Conservation (phyloP, 2,888 invertebrate species). For the Rosalia funebris region DNA sequence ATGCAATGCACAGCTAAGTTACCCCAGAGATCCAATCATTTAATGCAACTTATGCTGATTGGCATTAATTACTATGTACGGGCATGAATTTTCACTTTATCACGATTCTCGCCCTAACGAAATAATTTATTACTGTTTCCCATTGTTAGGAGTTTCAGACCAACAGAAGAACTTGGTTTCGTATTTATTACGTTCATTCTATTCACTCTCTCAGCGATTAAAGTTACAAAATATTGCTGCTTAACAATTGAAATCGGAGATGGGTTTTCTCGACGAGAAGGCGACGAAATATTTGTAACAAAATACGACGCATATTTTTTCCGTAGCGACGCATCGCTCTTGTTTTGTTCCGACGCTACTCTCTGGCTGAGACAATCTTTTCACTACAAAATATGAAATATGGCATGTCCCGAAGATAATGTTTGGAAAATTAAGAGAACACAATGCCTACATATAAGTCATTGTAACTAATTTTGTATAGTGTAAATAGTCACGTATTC, state of each 20-base stretch:
- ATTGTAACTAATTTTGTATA: too few relatives aligned
- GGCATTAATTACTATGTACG: conserved; percentile 31
- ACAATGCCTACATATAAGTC: too few relatives aligned
- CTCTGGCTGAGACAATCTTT: too few relatives aligned
- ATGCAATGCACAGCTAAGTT: conserved; percentile 22
- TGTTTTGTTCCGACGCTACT: too few relatives aligned
- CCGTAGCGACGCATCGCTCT: too few relatives aligned
- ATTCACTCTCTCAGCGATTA: conserved; percentile 19
- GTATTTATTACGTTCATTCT: conserved; percentile 20
- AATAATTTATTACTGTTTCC: conserved; percentile 26
- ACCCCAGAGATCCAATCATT: conserved; percentile 30
- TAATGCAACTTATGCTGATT: conserved; percentile 33
- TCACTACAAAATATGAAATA: too few relatives aligned
- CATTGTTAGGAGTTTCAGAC: conserved; percentile 6
- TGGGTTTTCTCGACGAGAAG: too few relatives aligned
- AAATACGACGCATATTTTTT: too few relatives aligned
- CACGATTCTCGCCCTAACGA: conserved; percentile 25
- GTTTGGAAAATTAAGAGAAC: too few relatives aligned
- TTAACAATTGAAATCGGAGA: conserved; percentile 16
- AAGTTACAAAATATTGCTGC: conserved; percentile 18
- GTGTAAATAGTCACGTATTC: too few relatives aligned
- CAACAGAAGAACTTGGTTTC: conserved; percentile 3
- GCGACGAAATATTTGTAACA: too few relatives aligned
- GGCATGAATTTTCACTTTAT: conserved; percentile 27
- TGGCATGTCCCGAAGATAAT: too few relatives aligned